These are phyloP conservation scores for Cnemophilus loriae DNA, from an alignment of 2,113 vertebrate genomes.

Conservation along the genomic window DNA sequence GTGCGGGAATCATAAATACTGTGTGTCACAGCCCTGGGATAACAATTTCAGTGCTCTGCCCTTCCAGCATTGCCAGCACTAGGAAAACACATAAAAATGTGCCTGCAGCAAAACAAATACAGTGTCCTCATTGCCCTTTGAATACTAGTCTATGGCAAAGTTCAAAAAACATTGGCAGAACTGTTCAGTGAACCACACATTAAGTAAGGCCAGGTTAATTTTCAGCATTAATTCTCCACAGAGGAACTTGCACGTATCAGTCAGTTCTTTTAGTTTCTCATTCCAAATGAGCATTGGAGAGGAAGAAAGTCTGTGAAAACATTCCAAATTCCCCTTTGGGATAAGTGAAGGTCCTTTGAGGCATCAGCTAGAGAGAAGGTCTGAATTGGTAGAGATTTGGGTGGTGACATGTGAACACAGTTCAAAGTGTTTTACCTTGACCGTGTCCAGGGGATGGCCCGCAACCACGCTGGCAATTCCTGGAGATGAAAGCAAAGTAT, in stretches of 20 bases:
- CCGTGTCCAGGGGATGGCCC: conserved; percentile 78
- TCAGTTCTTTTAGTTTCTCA: not conserved
- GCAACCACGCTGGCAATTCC: conserved; percentile 75
- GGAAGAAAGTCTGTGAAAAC: not conserved
- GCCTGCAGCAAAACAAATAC: not conserved
- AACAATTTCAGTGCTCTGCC: not conserved
- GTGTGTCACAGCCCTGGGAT: not conserved
- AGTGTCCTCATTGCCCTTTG: not conserved
- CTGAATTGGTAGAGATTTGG: not conserved
- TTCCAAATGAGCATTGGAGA: not conserved
- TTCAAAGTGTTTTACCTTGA: conserved; percentile 72
- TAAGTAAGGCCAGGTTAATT: not conserved
- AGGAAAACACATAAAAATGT: not conserved
- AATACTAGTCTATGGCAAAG: not conserved
- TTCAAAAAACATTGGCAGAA: not conserved
- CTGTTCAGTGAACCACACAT: not conserved
- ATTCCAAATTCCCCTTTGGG: not conserved
- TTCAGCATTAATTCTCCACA: not conserved
- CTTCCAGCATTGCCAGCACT: not conserved
- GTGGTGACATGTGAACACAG: not conserved
- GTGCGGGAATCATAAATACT: not conserved
- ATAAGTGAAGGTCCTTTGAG: not conserved
- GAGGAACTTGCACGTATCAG: accelerated
- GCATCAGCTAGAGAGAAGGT: not conserved
- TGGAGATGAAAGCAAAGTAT: conserved; percentile 45